Base-by-base conservation (phyloP, 2,113 vertebrate genomes). In the Tetraodon nigroviridis region DNA sequence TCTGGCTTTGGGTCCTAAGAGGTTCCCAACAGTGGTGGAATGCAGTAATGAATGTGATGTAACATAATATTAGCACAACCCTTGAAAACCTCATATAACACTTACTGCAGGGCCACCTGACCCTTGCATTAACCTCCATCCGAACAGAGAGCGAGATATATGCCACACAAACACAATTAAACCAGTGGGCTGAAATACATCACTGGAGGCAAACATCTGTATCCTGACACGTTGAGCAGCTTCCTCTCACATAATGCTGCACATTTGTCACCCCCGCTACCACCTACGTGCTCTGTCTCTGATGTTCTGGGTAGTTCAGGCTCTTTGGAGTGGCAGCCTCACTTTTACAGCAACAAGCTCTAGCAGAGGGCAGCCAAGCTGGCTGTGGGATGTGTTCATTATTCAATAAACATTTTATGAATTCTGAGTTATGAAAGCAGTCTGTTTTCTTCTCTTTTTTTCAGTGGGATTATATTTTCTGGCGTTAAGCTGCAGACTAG, bases 161-260 rank as follows among this genome's bases (percentile, higher is more conserved):
- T 80, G 57, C 74, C 64, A 64, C 59, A 72, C 74, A 84, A 85
- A 81, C 75, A 76, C 75, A 84, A 88, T 86, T 85, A 87, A 84
- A 82, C 55, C 78, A 56, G 85, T 88, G 85, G 84, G 85, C 20
- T 81, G 84, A 77, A 69, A 70, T 37, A 52, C 76, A 79, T 80
- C 65, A 79, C 56, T 50, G 51, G 76, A 78, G 51, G 75, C 67
- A 50, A 57, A 76, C 79, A 62, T 74, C 79, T 77, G 76, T 74
- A 79, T 70, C 74, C 78, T 76, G 80, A 84, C 80, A 73, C 69
- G 71, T 80, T 80, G 76, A 61, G 61, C 61, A 18, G 75, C 81
- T 75, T 84, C 77, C 70, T 74, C 77, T 75, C 81, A 53, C 76
- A 77, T 84, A 79, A 83, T 60, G 58, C 62, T 74, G 56, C 53